A percentile compares a stretch with the other conserved stretches of the same genome.
These are phyloP conservation scores for Drosophila mimica DNA, from an alignment of 2,888 invertebrate genomes.

Conservation along the genomic window DNA sequence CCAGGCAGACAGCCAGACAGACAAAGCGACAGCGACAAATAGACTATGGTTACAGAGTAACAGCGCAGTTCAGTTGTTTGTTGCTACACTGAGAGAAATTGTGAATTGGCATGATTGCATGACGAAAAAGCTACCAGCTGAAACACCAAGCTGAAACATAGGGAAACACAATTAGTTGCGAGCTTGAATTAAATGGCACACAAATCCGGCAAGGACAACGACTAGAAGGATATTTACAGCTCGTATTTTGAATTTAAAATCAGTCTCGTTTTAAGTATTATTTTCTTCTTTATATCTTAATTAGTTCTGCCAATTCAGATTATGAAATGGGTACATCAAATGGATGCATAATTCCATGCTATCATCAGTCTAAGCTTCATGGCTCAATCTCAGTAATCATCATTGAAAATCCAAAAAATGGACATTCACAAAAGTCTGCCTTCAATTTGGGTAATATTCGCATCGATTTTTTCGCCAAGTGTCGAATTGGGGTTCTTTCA, in stretches of 20 bases:
- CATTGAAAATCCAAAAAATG: not conserved
- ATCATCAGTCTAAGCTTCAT: not conserved
- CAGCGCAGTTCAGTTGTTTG: constrained; percentile 8
- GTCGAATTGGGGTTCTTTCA: not conserved
- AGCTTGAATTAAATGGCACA: not conserved
- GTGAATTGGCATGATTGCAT: not conserved
- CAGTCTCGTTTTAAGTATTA: not conserved
- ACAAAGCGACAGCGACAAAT: constrained; percentile 62
- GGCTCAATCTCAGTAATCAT: not conserved
- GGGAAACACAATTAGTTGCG: not conserved
- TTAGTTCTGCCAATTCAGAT: not conserved
- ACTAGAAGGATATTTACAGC: not conserved
- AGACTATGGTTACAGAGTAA: constrained; percentile 47
- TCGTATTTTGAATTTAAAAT: not conserved
- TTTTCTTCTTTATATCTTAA: not conserved
- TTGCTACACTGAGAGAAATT: constrained; percentile 15
- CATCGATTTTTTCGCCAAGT: constrained; percentile 11
- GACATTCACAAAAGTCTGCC: not conserved
- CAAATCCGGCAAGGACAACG: not conserved
- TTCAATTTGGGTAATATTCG: not conserved
- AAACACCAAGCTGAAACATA: too few species aligned
- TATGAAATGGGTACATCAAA: not conserved
- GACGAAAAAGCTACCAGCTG: too few species aligned
- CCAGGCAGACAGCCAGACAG: not conserved
- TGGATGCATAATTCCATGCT: not conserved